phyloP scores from a whole-genome alignment of 2,888 invertebrate genomes.

The Lepetodrilus schrolli region DNA sequence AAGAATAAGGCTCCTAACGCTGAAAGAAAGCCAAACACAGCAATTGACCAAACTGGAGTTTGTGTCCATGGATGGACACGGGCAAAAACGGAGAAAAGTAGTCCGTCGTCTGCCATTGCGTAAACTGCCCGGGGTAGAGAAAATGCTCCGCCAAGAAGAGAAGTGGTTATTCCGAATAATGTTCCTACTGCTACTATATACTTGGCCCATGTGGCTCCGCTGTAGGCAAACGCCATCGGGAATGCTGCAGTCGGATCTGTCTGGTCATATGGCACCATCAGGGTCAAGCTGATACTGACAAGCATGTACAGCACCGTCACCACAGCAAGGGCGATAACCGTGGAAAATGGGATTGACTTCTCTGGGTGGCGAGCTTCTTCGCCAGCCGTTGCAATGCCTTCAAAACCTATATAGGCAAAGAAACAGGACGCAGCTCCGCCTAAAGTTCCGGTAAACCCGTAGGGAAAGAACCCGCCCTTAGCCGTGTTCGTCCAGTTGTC shows the following conservation, averaged over 20 bases:
- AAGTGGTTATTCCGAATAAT: conserved; percentile 71
- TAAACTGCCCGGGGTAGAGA: conserved; percentile 90
- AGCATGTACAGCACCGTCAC: conserved; percentile 70
- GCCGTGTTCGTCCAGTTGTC: conserved; percentile 83
- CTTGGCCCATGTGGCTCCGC: conserved; percentile 69
- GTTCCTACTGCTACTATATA: conserved; percentile 72
- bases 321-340: conserved; percentile 58
- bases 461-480: conserved; percentile 75
- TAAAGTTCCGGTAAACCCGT: conserved; percentile 74
- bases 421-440: conserved; percentile 76
- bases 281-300: conserved; percentile 65
- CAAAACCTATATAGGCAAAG: conserved; percentile 76
- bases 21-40: conserved; percentile 67
- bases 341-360: conserved; percentile 74
- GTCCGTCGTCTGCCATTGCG: conserved; percentile 92
- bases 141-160: conserved; percentile 85
- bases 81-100: conserved; percentile 83
- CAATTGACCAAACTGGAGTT: conserved; percentile 72
- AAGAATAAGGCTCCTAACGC: conserved; percentile 86
- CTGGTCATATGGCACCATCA: conserved; percentile 67
- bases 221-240: conserved; percentile 67
- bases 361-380: conserved; percentile 75
- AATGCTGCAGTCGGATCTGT: conserved; percentile 69
- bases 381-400: conserved; percentile 75
- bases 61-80: conserved; percentile 87